phyloP scores from a whole-genome alignment of 2,888 invertebrate species.

The Melinaea marsaeus region DNA sequence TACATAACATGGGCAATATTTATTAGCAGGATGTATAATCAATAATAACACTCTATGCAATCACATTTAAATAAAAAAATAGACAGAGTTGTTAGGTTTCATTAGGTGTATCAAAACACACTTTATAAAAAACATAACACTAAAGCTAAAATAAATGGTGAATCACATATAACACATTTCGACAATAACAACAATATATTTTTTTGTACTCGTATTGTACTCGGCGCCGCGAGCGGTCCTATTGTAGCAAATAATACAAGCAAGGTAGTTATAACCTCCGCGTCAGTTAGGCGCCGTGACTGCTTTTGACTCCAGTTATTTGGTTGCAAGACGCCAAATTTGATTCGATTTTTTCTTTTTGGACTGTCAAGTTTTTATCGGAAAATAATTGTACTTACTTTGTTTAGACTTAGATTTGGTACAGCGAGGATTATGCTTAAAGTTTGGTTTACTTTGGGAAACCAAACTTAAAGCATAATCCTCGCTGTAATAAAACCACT shows the following conservation, averaged over 20 bases:
- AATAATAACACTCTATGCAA: no score
- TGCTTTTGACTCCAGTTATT: constrained; percentile 25
- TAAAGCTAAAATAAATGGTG: constrained; percentile 18
- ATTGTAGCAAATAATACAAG: constrained; percentile 40
- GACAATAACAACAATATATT: no score
- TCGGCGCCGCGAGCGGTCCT: constrained; percentile 29
- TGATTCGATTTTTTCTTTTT: background rate
- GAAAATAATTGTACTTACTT: no score
- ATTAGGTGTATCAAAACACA: background rate
- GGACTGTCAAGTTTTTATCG: background rate
- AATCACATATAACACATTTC: constrained; percentile 15
- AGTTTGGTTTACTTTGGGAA: no score
- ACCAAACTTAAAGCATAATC: no score
- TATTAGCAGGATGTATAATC: no score
- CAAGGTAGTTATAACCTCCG: constrained; percentile 46
- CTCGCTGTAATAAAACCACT: no score
- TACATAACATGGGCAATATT: no score
- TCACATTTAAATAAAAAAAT: no score
- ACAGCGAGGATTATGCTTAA: no score
- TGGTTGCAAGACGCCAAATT: background rate
- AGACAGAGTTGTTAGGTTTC: no score
- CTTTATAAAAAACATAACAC: constrained; percentile 9
- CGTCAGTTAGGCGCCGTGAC: constrained; percentile 31
- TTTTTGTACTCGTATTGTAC: constrained; percentile 22
- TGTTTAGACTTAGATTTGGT: no score